phyloP scores from a whole-genome alignment of 1,140 invertebrate genomes.

The Leptopilina boulardi region DNA sequence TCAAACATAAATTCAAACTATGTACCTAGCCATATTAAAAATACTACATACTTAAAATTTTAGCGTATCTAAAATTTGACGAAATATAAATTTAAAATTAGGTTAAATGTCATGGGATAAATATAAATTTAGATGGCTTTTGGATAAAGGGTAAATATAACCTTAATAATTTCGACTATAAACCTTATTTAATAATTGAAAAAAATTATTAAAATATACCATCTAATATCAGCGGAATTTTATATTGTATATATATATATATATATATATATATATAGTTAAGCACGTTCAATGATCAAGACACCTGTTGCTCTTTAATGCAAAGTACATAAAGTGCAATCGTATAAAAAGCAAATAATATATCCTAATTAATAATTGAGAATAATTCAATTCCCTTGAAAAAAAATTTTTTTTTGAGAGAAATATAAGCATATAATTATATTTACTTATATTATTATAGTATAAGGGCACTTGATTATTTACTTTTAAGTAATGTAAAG shows the following conservation, averaged over 20 bases:
- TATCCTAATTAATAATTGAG: neutral
- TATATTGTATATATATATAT: no score
- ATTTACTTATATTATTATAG: neutral
- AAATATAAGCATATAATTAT: neutral
- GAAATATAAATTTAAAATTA: no score
- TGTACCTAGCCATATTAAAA: no score
- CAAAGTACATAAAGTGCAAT: constrained; percentile 52
- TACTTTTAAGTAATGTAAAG: neutral
- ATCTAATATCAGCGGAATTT: neutral
- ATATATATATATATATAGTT: constrained; percentile 57
- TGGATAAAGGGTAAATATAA: no score
- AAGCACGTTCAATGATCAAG: constrained; percentile 63
- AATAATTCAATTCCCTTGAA: neutral
- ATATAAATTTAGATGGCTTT: no score
- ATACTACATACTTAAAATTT: no score
- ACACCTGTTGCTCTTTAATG: constrained; percentile 72
- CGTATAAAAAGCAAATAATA: neutral
- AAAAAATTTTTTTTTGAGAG: neutral
- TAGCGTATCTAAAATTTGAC: no score
- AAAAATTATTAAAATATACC: no score
- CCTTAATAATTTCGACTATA: no score
- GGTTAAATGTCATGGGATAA: no score
- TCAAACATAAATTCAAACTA: no score
- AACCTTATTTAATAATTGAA: no score
- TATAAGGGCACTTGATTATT: neutral